Conservation (phyloP, 2,888 invertebrate species). For the Neelides folsomi region DNA sequence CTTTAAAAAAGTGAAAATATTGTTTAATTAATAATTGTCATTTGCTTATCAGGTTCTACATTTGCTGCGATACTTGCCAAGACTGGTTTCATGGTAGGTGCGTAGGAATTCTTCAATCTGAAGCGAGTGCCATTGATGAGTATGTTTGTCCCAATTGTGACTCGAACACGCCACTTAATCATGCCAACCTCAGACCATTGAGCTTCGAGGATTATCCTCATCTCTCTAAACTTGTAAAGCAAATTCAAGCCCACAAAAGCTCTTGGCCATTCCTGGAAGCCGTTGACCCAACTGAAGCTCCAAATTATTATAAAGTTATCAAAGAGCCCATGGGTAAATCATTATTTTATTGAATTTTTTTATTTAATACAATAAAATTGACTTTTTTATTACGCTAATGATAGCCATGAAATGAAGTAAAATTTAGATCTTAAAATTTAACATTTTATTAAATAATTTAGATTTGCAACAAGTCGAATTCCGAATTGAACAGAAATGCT, state of each 20-base stretch:
- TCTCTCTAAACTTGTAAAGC: constrained; percentile 71
- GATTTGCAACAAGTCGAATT: constrained; percentile 86
- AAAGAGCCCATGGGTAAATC: constrained; percentile 87
- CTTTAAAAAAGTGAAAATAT: constrained; percentile 30
- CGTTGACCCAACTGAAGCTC: constrained; percentile 88
- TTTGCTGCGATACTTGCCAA: constrained; percentile 96
- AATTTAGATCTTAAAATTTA: too few species aligned
- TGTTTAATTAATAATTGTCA: neutral
- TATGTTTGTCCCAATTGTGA: constrained; percentile 95
- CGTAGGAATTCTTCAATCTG: constrained; percentile 84
- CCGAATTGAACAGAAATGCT: constrained; percentile 67
- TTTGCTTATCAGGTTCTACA: constrained; percentile 66
- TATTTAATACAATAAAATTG: too few species aligned
- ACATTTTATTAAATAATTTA: too few species aligned
- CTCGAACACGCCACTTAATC: constrained; percentile 73
- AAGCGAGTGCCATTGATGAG: constrained; percentile 87
- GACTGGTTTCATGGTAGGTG: constrained; percentile 99
- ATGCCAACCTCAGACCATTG: constrained; percentile 76
- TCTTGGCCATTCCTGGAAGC: constrained; percentile 98
- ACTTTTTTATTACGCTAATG: too few species aligned
- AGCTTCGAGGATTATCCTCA: constrained; percentile 65
- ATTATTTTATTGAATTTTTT: neutral
- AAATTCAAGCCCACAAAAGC: constrained; percentile 83
- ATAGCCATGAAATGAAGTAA: too few species aligned
- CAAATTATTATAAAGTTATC: constrained; percentile 90